Evolutionary conservation across 2,113 vertebrate genomes (phyloP).

Genomic region (Rhinopomastus cyanomelas): DNA sequence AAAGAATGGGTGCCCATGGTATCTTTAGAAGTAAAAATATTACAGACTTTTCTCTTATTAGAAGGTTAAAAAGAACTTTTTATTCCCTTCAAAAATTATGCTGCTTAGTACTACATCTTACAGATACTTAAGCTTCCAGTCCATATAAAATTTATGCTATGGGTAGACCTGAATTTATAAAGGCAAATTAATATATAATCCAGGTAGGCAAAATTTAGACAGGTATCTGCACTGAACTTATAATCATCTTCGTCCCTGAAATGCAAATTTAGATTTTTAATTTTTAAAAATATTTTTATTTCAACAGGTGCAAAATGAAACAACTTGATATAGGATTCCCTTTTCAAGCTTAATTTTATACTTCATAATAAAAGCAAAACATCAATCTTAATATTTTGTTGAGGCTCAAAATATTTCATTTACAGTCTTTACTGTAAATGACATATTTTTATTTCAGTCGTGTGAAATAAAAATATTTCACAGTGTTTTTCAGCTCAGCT

Average conservation of each 20-base stretch:
- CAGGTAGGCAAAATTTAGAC: neutral
- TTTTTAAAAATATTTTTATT: neutral
- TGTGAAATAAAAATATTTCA: neutral
- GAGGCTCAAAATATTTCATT: neutral
- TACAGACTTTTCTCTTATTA: neutral
- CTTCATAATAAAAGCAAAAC: neutral
- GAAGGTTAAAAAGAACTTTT: neutral
- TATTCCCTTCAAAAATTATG: neutral
- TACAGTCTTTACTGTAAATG: neutral
- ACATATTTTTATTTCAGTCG: neutral
- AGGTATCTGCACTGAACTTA: neutral
- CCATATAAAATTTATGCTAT: neutral
- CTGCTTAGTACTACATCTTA: neutral
- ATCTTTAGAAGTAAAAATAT: neutral
- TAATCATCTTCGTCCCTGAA: neutral
- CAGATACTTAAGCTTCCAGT: neutral
- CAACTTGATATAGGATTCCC: neutral
- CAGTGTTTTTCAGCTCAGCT: neutral
- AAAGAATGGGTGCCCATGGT: neutral
- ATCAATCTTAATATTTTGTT: neutral
- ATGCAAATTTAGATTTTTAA: neutral
- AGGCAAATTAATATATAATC: neutral
- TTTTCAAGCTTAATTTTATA: neutral
- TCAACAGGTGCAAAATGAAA: neutral
- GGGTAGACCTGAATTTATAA: neutral